Conservation (phyloP, 2,113 vertebrate genomes). For the Pycnonotus jocosus region DNA sequence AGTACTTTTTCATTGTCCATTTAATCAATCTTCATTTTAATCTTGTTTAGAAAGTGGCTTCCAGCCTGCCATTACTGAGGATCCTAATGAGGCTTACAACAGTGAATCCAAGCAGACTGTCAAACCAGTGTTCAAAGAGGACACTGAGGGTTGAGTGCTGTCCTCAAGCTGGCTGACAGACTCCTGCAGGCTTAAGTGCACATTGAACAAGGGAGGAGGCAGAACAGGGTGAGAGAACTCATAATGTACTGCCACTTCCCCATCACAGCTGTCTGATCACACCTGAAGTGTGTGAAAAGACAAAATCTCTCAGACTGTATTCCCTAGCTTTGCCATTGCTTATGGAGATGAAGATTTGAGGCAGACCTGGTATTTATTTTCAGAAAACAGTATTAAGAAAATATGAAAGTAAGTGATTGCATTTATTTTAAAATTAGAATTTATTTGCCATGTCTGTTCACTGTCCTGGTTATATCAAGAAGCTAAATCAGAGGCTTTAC, state of each 20-base stretch:
- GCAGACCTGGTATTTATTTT: background rate
- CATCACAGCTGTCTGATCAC: background rate
- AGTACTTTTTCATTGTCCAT: background rate
- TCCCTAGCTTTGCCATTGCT: background rate
- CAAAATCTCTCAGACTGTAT: background rate
- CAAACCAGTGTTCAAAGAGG: background rate
- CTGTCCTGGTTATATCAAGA: background rate
- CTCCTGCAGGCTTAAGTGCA: background rate
- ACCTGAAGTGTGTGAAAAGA: background rate
- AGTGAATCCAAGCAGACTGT: background rate
- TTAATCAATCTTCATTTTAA: slow-evolving; percentile 16
- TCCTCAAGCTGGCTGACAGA: background rate
- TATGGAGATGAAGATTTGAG: background rate
- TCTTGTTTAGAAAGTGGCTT: background rate
- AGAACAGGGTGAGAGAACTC: background rate
- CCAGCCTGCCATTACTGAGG: background rate
- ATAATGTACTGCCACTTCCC: background rate
- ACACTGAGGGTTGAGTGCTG: background rate
- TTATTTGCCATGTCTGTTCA: background rate
- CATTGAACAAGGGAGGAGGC: background rate
- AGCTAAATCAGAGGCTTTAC: background rate
- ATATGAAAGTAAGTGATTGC: background rate
- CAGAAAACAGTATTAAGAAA: background rate
- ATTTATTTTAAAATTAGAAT: background rate
- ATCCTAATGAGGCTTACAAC: background rate